Evolutionary conservation across 2,888 invertebrate genomes (phyloP).

Genomic region (Tenthredo mesomela): DNA sequence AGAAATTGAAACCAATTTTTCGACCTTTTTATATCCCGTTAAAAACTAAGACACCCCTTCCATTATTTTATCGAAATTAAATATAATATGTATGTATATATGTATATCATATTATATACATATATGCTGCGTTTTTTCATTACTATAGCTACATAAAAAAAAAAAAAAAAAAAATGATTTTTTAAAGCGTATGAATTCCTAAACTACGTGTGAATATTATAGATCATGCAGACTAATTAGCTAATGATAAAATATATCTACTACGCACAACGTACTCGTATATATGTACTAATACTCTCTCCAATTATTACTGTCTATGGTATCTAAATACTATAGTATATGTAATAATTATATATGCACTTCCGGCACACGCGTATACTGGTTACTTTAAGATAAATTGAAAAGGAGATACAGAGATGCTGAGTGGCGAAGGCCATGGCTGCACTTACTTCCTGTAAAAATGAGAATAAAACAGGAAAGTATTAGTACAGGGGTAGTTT

Average conservation of each 20-base stretch:
- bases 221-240: conserved; percentile 33
- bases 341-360: not conserved
- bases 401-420: conserved; percentile 27
- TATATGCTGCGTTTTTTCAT: not conserved
- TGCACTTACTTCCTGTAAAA: conserved; percentile 81
- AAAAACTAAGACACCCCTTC: not conserved
- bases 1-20: not conserved
- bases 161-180: not conserved
- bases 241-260: conserved; percentile 6
- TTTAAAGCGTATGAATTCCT: not conserved
- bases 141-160: not conserved
- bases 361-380: conserved; percentile 12
- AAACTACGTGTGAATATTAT: conserved; percentile 8
- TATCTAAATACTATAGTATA: not conserved
- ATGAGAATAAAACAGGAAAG: conserved; percentile 66
- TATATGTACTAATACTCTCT: not conserved
- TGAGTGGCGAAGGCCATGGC: conserved; percentile 54
- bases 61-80: not conserved
- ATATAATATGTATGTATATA: not conserved
- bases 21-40: not conserved
- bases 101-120: too few relatives aligned
- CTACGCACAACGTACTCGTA: conserved; percentile 24
- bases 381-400: not conserved
- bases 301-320: not conserved
- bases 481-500: conserved; percentile 30